Evolutionary conservation across 2,797 vertebrate species (phyloP), one percentile per base, ranked within the genome.

Genomic region (Triplophysa bombifrons): DNA sequence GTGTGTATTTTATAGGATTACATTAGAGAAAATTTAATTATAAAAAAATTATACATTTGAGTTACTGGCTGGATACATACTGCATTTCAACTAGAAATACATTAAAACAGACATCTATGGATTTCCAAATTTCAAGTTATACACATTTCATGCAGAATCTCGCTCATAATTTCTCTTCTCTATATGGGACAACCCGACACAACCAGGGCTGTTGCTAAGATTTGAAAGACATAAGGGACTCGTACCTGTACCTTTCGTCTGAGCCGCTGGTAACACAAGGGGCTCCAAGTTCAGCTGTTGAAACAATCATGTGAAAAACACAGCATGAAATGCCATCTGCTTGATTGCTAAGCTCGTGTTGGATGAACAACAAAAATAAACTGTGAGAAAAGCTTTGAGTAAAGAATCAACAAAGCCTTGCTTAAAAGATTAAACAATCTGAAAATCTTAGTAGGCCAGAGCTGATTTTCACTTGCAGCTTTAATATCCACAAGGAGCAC

Each of bases 241-340:
- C 67, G 34, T 53, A 53, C 41, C 53, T 61, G 16, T 55, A 75
- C 46, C 61, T 75, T 34, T 71, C 48, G 46, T 53, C 19, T 64
- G 14, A 55, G 69, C 64, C 67, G 51, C 60, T 22, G 41, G 64
- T 69, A 63, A 65, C 61, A 69, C 3, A 2, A 25, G 76, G 56
- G 58, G 48, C 68, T 70, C 38, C 41, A 16, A 38, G 70, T 70
- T 80, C 74, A 82, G 80, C 82, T 85, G 82, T 63, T 72, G 61
- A 77, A 85, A 82, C 75, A 80, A 74, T 80, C 63, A 70, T 44
- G 46, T 61, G 75, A 83, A 69, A 80, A 69, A 66, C 27, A 27
- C 55, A 80, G 72, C 25, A 25, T 58, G 60, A 84, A 82, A 77
- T 58, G 75, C 53, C 82, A 84, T 85, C 81, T 84, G 85, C 58